phyloP scores from a whole-genome alignment of 2,888 invertebrate genomes.

The Odontocolon sp. region DNA sequence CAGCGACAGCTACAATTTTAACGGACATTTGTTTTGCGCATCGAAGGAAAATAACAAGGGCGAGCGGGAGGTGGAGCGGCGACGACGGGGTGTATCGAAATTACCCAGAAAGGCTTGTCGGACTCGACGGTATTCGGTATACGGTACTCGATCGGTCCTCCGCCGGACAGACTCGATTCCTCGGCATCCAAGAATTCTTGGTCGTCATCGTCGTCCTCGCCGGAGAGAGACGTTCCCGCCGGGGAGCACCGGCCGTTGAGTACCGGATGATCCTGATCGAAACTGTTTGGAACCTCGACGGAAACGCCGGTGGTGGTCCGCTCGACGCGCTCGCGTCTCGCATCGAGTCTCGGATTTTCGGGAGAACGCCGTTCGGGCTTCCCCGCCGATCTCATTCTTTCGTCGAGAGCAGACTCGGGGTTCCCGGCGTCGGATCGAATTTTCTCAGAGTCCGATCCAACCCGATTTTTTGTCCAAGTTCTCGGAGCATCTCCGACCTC shows the following conservation, averaged over 20 bases:
- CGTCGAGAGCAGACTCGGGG: conserved; percentile 71
- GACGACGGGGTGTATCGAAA: conserved; percentile 59
- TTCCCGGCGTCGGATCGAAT: too few relatives aligned
- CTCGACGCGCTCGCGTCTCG: conserved; percentile 67
- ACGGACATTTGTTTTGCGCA: too few relatives aligned
- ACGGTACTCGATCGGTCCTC: conserved; percentile 72
- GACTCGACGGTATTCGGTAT: conserved; percentile 71
- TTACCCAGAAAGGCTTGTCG: conserved; percentile 79
- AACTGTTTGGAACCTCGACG: conserved; percentile 76
- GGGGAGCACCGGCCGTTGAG: conserved; percentile 59
- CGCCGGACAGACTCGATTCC: conserved; percentile 65
- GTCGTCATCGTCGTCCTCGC: conserved; percentile 71
- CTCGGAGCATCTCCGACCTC: conserved; percentile 25
- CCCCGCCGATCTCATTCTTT: conserved; percentile 68
- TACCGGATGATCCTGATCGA: conserved; percentile 39
- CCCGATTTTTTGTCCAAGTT: conserved; percentile 12
- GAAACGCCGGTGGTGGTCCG: conserved; percentile 77
- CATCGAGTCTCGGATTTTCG: conserved; percentile 74
- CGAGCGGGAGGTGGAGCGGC: neutral
- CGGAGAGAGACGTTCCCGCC: conserved; percentile 1
- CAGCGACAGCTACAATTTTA: too few relatives aligned
- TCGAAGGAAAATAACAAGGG: neutral
- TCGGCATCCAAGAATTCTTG: conserved; percentile 70
- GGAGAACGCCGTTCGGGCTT: conserved; percentile 69
- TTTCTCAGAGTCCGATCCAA: too few relatives aligned